phyloP scores from a whole-genome alignment of 2,888 invertebrate species.

The Desoria tigrina region DNA sequence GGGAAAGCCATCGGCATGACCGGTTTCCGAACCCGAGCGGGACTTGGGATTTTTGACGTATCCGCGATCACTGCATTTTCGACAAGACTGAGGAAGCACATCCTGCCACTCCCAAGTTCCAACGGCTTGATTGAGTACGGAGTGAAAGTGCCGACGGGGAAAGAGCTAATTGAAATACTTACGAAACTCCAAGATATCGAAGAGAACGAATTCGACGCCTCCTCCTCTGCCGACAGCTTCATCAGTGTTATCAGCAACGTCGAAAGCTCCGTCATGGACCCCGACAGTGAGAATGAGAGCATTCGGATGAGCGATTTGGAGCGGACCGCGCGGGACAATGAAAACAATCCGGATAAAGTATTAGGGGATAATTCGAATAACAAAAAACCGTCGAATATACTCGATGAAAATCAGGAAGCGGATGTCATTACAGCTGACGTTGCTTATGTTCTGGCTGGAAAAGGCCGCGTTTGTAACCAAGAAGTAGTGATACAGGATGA shows the following conservation, averaged over 20 bases:
- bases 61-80: conserved; percentile 29
- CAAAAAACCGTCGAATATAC: not conserved
- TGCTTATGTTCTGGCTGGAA: conserved; percentile 33
- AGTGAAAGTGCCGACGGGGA: conserved; percentile 37
- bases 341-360: not conserved
- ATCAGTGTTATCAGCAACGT: conserved; percentile 17
- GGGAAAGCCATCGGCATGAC: not conserved
- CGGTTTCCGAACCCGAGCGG: not conserved
- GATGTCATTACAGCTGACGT: conserved; percentile 31
- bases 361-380: not conserved
- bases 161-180: conserved; percentile 32
- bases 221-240: conserved; percentile 29
- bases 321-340: conserved; percentile 13
- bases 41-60: conserved; percentile 6
- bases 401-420: not conserved
- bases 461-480: conserved; percentile 30
- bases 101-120: conserved; percentile 33
- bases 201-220: conserved; percentile 34
- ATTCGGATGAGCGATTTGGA: conserved; percentile 24
- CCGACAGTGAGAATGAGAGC: conserved; percentile 5
- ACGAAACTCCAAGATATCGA: conserved; percentile 36
- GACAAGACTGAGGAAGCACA: conserved; percentile 30
- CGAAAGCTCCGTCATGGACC: not conserved
- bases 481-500: conserved; percentile 14
- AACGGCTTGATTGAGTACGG: conserved; percentile 37